phyloP scores from a whole-genome alignment of 2,113 vertebrate genomes.

The Malurus alboscapulatus region DNA sequence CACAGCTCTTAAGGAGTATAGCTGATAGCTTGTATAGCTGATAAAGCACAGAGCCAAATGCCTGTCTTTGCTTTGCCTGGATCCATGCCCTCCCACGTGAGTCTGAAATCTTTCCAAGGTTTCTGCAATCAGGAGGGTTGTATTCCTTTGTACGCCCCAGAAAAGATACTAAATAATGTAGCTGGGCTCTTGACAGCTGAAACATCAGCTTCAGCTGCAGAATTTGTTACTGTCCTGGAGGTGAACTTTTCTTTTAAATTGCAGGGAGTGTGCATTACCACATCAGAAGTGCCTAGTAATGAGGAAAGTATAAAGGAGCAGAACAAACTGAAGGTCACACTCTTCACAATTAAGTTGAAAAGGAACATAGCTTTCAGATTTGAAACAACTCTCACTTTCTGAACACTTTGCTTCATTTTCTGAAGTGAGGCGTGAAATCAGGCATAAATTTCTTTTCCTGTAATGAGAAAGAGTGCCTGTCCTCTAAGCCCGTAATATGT shows the following conservation, averaged over 20 bases:
- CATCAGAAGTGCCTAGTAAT: neutral
- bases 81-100: neutral
- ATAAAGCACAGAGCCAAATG: neutral
- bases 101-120: neutral
- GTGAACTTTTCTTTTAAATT: neutral
- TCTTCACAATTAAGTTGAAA: conserved; percentile 5
- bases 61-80: neutral
- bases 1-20: neutral
- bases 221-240: neutral
- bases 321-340: conserved; percentile 13
- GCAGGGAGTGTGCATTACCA: neutral
- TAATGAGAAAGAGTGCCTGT: neutral
- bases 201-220: neutral
- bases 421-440: conserved; percentile 26
- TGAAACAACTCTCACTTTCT: neutral
- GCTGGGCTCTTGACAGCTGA: neutral
- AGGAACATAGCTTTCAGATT: conserved; percentile 8
- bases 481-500: neutral
- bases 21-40: neutral
- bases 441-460: neutral
- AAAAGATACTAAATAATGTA: neutral
- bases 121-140: neutral
- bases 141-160: neutral
- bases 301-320: neutral
- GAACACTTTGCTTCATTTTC: neutral